Base-by-base conservation (phyloP, 1,140 invertebrate species). In the Drosophila santomea region DNA sequence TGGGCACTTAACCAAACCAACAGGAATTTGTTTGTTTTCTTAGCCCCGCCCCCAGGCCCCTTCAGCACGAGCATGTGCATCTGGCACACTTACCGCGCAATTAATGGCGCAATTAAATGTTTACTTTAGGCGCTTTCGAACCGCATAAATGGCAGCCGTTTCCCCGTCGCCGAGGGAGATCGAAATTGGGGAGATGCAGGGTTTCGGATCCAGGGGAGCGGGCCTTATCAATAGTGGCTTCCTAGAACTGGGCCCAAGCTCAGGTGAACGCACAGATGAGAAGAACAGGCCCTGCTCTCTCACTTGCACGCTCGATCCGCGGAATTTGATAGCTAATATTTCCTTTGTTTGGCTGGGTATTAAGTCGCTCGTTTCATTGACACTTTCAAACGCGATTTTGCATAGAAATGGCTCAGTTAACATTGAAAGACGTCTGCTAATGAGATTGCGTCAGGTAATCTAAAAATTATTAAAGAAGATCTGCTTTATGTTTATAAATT, bases 41-140 rank as follows among this genome's bases (percentile, higher is more conserved):
- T 51, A 15, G 61, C 64, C 39, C 47, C 60, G 47, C 64, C 48
- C 45, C 48, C 48, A 35, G 14, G 14, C 48, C 63, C 61, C 38
- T 43, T 11, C 52, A 35, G 20, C 38, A 44, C 63, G 56, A 58
- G 59, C 75, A 71, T 80, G 80, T 89, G 83, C 83, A 89, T 88
- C 84, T 88, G 84, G 84, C 84, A 88, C 85, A 88, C 84, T 88
- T 88, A 78, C 84, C 72, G 76, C 73, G 77, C 84, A 88, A 88
- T 88, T 88, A 88, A 88, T 88, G 85, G 80, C 80, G 73, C 84
- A 88, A 89, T 89, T 88, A 89, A 89, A 89, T 89, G 84, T 88
- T 88, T 89, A 89, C 84, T 84, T 88, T 90, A 83, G 79, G 57
- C 84, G 83, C 83, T 83, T 79, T 76, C 72, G 44, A 88, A 60